Conservation (phyloP, 1,140 invertebrate genomes). For the Glomeris maerens region DNA sequence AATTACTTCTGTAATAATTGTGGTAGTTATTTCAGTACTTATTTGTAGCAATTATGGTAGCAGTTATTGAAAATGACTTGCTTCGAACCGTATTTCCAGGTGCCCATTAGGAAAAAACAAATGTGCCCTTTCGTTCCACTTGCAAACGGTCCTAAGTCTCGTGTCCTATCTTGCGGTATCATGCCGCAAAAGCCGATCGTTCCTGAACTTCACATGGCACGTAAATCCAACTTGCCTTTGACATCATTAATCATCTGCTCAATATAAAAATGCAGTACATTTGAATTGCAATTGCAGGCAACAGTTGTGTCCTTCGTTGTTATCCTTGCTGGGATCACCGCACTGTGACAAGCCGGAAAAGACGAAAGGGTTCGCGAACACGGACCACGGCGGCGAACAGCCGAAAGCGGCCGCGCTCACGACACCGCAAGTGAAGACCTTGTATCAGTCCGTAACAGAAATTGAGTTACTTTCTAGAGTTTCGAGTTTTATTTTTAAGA, state of each 20-base stretch:
- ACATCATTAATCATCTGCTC: neutral
- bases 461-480: neutral
- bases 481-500: neutral
- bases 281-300: constrained; percentile 43
- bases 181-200: constrained; percentile 21
- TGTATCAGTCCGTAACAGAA: neutral
- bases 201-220: constrained; percentile 32
- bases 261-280: neutral
- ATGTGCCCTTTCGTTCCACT: constrained; percentile 41
- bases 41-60: neutral
- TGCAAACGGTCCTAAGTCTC: constrained; percentile 72
- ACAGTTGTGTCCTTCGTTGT: constrained; percentile 73
- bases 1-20: neutral
- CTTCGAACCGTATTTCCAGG: no score
- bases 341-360: constrained; percentile 46
- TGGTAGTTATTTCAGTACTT: neutral
- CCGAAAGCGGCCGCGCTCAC: constrained; percentile 36
- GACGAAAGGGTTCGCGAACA: constrained; percentile 25
- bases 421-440: neutral
- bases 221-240: constrained; percentile 6
- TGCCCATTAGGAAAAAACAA: no score
- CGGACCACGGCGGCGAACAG: constrained; percentile 16
- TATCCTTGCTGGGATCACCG: constrained; percentile 68
- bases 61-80: neutral
- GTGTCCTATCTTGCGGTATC: constrained; percentile 47